Percentiles rank a stretch among this genome's conserved stretches.
phyloP scores from a whole-genome alignment of 1,140 invertebrate genomes.

The Trypoxylus dichotomus region DNA sequence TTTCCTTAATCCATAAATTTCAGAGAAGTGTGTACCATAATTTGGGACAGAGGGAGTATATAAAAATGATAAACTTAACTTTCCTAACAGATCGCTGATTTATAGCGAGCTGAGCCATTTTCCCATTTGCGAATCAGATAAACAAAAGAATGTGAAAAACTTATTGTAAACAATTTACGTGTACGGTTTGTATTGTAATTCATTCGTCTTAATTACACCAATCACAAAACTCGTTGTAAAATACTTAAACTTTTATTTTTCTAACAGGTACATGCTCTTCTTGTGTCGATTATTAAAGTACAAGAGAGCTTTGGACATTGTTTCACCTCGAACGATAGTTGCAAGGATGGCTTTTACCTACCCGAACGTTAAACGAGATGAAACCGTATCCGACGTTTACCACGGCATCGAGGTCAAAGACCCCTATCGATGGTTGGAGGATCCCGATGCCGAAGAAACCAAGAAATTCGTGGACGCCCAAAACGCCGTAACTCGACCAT shows the following conservation, averaged over 20 bases:
- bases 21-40: no score
- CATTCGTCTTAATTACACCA: background rate
- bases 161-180: background rate
- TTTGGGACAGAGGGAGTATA: no score
- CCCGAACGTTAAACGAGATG: conserved; percentile 77
- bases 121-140: no score
- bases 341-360: conserved; percentile 58
- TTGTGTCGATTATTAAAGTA: conserved; percentile 18
- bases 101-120: no score
- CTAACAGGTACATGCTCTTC: conserved; percentile 31
- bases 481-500: conserved; percentile 87
- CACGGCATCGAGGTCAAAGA: conserved; percentile 85
- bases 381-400: conserved; percentile 75
- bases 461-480: conserved; percentile 89
- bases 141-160: no score
- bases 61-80: no score
- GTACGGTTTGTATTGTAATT: background rate
- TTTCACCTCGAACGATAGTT: background rate
- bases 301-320: conserved; percentile 13
- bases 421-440: conserved; percentile 96
- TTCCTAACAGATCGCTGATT: no score
- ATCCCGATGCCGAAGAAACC: conserved; percentile 91
- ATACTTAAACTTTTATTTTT: conserved; percentile 32
- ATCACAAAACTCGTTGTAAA: background rate
- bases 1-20: no score